Conservation (phyloP, 2,113 vertebrate genomes). For the Actinemys pallida region DNA sequence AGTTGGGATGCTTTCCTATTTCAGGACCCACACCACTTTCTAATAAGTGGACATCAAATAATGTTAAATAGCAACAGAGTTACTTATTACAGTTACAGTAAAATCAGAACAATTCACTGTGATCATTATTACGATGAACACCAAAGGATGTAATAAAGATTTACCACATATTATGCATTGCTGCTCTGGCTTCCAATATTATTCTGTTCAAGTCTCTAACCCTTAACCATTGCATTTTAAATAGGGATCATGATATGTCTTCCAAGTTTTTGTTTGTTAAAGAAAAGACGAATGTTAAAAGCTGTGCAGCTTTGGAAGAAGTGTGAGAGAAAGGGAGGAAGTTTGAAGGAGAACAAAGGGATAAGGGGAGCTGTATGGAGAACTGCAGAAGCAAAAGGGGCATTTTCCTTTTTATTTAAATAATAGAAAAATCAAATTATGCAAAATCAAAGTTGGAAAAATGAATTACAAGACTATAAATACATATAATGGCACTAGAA, state of each 20-base stretch:
- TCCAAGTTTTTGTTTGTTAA: not conserved
- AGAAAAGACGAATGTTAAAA: not conserved
- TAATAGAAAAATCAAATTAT: not conserved
- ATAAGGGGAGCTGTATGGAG: not conserved
- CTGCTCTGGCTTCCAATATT: not conserved
- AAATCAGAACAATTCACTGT: not conserved
- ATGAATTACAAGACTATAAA: not conserved
- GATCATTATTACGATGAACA: not conserved
- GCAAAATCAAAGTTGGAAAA: not conserved
- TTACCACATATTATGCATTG: not conserved
- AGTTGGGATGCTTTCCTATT: not conserved
- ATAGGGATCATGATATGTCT: not conserved
- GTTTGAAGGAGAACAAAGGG: not conserved
- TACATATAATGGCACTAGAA: not conserved
- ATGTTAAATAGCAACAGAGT: not conserved
- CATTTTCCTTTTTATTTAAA: not conserved
- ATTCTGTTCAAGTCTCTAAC: not conserved
- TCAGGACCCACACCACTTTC: not conserved
- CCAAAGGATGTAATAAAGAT: not conserved
- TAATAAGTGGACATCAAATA: not conserved
- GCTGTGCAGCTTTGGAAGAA: not conserved
- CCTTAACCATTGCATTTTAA: not conserved
- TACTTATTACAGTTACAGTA: not conserved
- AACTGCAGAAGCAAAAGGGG: not conserved
- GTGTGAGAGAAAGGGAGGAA: not conserved